These are phyloP conservation scores for Euleptes europaea DNA, from an alignment of 2,113 vertebrate genomes.

Conservation along the genomic window DNA sequence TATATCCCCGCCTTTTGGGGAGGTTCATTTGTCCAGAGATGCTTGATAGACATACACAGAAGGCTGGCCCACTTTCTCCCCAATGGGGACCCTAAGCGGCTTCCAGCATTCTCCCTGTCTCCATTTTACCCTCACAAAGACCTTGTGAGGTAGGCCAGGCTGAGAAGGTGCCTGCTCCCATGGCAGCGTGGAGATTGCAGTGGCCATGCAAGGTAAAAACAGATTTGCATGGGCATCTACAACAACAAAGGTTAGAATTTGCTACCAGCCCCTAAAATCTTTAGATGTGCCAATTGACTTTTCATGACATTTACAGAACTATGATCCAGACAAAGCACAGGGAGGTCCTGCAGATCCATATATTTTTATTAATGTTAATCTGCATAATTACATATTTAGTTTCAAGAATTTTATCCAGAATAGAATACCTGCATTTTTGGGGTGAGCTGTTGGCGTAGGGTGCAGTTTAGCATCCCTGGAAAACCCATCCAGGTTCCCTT, in stretches of 20 bases:
- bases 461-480: conserved; percentile 98
- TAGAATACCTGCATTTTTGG: conserved; percentile 90
- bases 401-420: conserved; percentile 33
- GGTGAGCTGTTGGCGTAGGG: conserved; percentile 88
- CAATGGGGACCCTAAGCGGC: too few relatives aligned
- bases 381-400: neutral
- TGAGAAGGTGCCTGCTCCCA: too few relatives aligned
- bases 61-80: too few relatives aligned
- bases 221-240: neutral
- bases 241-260: neutral
- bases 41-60: neutral
- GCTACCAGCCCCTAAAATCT: neutral
- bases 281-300: neutral
- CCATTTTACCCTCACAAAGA: too few relatives aligned
- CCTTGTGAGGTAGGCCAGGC: too few relatives aligned
- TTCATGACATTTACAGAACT: neutral
- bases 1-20: too few relatives aligned
- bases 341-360: too few relatives aligned
- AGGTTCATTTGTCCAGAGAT: neutral
- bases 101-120: too few relatives aligned
- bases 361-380: too few relatives aligned
- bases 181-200: too few relatives aligned
- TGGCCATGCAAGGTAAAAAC: neutral
- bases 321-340: neutral
- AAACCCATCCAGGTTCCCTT: conserved; percentile 97